Base-by-base conservation (phyloP, 2,888 invertebrate species). In the Cataglyphis rosenhaueri region DNA sequence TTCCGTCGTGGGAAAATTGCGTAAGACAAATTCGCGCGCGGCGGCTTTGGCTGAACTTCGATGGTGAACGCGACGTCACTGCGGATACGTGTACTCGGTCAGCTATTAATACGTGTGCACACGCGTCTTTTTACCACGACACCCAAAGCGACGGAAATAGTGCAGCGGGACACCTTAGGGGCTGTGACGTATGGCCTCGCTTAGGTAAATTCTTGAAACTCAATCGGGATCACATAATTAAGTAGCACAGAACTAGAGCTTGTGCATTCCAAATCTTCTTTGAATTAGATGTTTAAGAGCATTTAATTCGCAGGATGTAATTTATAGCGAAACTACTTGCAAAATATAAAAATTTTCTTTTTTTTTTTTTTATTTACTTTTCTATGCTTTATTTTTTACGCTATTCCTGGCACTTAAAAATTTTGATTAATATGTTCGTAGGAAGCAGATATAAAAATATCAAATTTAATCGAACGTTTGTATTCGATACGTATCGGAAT, bases 31-130 rank as follows among this genome's bases (percentile, higher is more conserved):
- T 89, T 87, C 21, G 21, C 87, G 81, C 76, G 76, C 59, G 65
- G 79, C 82, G 75, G 57, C 84, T 87, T 88, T 75, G 83, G 85
- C 85, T 82, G 79, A 87, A 89, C 84, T 89, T 89, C 86, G 89
- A 89, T 85, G 89, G 86, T 82, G 76, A 82, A 64, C 84, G 83
- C 65, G 5, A 85, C 85, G 85, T 86, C 88, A 88, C 78, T 68
- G 52, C 82, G 81, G 89, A 88, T 86, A 85, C 85, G 21, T 85
- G 21, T 85, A 81, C 84, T 89, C 86, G 87, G 76, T 70, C 84
- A 65, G 68, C 91, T 91, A 91, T 91, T 91, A 91, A 91, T 91
- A 91, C 81, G 71, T 85, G 81, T 88, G 84, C 85, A 86, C 85
- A 87, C 86, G 87, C 88, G 87, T 89, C 87, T 89, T 90, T 87